A percentile compares a stretch with the other conserved stretches of the same genome.
These are phyloP conservation scores for Agrotis clavis DNA, from an alignment of 2,888 invertebrate species.

Conservation along the genomic window DNA sequence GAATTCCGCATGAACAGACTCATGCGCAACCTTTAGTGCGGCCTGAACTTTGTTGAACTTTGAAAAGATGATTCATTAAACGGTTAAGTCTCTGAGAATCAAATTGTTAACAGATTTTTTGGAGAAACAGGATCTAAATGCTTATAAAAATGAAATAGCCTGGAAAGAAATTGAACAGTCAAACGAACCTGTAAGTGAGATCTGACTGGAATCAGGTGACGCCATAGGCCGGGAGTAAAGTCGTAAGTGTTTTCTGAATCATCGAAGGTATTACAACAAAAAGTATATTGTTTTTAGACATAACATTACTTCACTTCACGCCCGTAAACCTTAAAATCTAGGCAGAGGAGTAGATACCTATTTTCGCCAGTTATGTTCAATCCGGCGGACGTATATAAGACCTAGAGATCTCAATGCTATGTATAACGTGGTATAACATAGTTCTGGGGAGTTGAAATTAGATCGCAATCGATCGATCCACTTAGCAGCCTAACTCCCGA, in stretches of 20 bases:
- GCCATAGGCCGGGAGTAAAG: no score
- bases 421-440: neutral
- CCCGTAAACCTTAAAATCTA: no score
- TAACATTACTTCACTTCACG: no score
- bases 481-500: neutral
- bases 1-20: slow-evolving; percentile 5
- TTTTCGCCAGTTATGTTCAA: no score
- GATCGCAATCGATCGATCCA: slow-evolving; percentile 5
- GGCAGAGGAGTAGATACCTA: no score
- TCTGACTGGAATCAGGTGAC: no score
- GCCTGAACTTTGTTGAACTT: slow-evolving; percentile 20
- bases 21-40: neutral
- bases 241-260: no score
- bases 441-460: slow-evolving; percentile 1
- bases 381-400: neutral
- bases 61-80: neutral
- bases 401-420: neutral
- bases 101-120: neutral
- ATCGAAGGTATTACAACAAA: no score
- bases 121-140: neutral
- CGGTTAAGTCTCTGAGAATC: no score
- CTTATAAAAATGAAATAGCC: neutral
- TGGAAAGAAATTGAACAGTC: neutral
- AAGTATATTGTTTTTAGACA: no score
- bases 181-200: no score